phyloP scores from a whole-genome alignment of 1,140 invertebrate genomes.

The Papilio aristodemus region DNA sequence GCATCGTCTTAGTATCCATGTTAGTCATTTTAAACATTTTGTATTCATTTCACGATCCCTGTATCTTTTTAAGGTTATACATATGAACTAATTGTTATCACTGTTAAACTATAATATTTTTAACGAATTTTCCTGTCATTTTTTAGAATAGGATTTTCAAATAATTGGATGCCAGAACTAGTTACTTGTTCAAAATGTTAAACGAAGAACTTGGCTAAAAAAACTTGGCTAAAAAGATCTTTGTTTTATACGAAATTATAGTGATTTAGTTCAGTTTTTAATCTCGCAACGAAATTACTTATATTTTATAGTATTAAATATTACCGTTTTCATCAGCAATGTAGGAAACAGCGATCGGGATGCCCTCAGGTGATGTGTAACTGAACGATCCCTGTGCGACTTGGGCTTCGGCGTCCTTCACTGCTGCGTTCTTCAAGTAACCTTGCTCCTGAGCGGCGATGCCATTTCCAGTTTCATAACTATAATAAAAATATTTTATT shows the following conservation, averaged over 20 bases:
- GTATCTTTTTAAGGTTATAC: background rate
- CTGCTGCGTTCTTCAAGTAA: slow-evolving; percentile 84
- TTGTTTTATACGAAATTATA: too few species aligned
- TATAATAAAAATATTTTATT: too few species aligned
- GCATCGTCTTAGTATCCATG: background rate
- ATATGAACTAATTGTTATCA: background rate
- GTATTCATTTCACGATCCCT: slow-evolving; percentile 17
- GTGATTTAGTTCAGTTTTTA: too few species aligned
- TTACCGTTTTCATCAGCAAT: slow-evolving; percentile 78
- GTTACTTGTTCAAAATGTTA: too few species aligned
- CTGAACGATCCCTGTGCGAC: slow-evolving; percentile 82
- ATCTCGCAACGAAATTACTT: too few species aligned
- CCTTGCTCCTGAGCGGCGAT: slow-evolving; percentile 85
- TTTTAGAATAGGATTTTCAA: too few species aligned
- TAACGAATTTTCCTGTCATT: background rate
- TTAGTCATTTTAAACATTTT: background rate
- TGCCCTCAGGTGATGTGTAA: slow-evolving; percentile 85
- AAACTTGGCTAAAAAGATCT: too few species aligned
- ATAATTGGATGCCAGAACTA: too few species aligned
- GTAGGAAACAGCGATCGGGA: slow-evolving; percentile 83
- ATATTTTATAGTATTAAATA: background rate
- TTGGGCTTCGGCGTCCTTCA: slow-evolving; percentile 82
- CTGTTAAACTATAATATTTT: too few species aligned
- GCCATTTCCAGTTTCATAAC: slow-evolving; percentile 86
- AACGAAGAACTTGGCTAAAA: too few species aligned